phyloP scores from a whole-genome alignment of 2,888 invertebrate genomes.

The Keiferia lycopersicella region DNA sequence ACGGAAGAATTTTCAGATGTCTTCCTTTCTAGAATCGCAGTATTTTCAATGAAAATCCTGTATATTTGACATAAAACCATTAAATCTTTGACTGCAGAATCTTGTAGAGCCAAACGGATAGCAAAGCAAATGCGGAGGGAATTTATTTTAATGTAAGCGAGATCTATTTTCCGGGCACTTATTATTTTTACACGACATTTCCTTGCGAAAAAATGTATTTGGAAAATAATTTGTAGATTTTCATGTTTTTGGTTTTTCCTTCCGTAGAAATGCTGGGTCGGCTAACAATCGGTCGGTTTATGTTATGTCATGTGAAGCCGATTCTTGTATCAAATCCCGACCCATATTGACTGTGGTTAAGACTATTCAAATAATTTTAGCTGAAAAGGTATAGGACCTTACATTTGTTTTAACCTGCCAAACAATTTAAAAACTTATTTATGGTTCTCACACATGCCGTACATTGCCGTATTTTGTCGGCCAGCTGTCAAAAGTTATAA shows the following conservation, averaged over 20 bases:
- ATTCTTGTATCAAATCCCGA: no score
- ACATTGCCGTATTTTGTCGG: no score
- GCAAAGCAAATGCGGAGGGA: slow-evolving; percentile 28
- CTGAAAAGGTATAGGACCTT: no score
- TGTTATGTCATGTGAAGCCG: no score
- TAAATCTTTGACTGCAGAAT: slow-evolving; percentile 23
- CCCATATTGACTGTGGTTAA: no score
- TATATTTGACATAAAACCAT: slow-evolving; percentile 27
- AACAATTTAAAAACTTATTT: no score
- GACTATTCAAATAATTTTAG: no score
- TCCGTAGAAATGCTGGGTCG: background rate
- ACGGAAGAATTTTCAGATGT: background rate
- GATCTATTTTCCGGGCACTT: slow-evolving; percentile 27
- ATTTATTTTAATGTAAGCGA: slow-evolving; percentile 29
- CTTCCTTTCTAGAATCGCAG: background rate
- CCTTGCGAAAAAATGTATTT: background rate
- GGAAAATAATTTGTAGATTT: background rate
- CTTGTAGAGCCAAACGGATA: slow-evolving; percentile 25
- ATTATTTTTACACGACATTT: slow-evolving; percentile 18
- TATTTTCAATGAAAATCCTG: slow-evolving; percentile 9
- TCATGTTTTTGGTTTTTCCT: background rate
- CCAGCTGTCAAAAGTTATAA: no score
- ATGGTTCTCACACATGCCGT: no score
- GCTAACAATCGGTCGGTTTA: no score
- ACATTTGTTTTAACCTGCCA: no score